These are phyloP conservation scores for Pantala flavescens DNA, from an alignment of 1,140 invertebrate species.

Conservation along the genomic window DNA sequence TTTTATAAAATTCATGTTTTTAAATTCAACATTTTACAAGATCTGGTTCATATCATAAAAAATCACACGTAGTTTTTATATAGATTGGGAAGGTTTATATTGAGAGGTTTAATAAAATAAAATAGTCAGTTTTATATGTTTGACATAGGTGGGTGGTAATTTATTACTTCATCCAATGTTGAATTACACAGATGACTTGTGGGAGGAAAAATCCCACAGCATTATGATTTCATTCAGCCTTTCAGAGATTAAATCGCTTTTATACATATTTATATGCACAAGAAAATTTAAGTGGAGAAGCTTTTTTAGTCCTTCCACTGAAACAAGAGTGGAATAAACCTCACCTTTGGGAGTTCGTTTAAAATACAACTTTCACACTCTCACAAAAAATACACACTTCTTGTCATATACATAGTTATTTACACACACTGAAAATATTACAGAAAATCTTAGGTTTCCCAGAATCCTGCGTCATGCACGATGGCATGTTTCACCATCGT, in stretches of 20 bases:
- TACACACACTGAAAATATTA: not conserved
- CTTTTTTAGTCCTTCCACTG: no score
- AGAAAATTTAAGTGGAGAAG: no score
- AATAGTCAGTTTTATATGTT: not conserved
- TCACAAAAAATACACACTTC: not conserved
- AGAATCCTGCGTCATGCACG: not conserved
- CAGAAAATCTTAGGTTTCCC: not conserved
- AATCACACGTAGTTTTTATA: no score
- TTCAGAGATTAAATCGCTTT: not conserved
- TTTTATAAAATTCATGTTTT: no score
- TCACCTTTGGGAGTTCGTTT: not conserved
- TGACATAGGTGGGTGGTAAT: not conserved
- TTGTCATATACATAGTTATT: not conserved
- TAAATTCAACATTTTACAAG: no score
- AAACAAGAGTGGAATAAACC: no score
- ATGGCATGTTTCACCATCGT: no score
- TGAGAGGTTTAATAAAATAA: not conserved
- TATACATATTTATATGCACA: not conserved
- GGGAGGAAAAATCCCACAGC: not conserved
- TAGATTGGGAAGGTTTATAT: no score
- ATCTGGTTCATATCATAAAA: no score
- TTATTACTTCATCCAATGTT: not conserved
- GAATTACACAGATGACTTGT: not conserved
- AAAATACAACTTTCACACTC: not conserved
- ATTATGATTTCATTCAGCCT: not conserved